phyloP scores from a whole-genome alignment of 2,113 vertebrate species.

The Tiliqua scincoides region DNA sequence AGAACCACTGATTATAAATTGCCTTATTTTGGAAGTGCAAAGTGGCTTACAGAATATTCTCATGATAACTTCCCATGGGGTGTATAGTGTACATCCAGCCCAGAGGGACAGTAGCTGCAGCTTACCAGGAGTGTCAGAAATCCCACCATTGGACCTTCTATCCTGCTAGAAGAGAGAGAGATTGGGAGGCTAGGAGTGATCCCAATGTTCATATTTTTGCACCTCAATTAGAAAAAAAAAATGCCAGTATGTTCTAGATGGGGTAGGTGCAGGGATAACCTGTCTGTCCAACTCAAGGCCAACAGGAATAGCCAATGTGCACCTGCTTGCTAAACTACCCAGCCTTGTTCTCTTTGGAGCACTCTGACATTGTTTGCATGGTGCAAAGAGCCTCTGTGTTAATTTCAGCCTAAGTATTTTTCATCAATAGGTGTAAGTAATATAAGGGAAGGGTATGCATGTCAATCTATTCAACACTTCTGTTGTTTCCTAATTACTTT shows the following conservation, averaged over 20 bases:
- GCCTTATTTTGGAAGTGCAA: neutral
- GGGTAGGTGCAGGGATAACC: neutral
- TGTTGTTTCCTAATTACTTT: conserved; percentile 39
- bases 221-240: too few species aligned
- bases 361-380: neutral
- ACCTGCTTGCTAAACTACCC: neutral
- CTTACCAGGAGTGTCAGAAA: too few species aligned
- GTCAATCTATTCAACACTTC: neutral
- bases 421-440: conserved; percentile 25
- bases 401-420: neutral
- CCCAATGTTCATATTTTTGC: neutral
- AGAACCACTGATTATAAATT: too few species aligned
- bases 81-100: too few species aligned
- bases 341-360: neutral
- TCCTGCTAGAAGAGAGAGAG: neutral
- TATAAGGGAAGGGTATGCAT: neutral
- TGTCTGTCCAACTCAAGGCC: neutral
- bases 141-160: neutral
- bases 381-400: conserved; percentile 2
- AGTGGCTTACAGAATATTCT: neutral
- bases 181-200: neutral
- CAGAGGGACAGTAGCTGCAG: too few species aligned
- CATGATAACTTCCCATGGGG: neutral
- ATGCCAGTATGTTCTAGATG: neutral
- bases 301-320: neutral